A percentile compares a stretch with the other conserved stretches of the same genome.
phyloP scores from a whole-genome alignment of 37 sponge, comb jelly and placozoan species.

The Cliona cf. orientalis region DNA sequence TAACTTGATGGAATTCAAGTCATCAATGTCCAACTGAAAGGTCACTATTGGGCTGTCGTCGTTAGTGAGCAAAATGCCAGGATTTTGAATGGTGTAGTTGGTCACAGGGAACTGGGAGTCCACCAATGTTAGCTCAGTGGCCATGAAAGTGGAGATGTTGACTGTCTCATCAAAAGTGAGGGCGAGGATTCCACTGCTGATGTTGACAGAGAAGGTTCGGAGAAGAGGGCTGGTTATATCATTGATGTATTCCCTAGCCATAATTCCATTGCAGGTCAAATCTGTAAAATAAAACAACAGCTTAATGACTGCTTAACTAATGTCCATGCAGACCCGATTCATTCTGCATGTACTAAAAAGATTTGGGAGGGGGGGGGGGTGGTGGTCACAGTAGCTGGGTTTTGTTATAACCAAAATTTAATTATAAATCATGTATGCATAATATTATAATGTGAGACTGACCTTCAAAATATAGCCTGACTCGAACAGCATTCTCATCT shows the following conservation, averaged over 20 bases:
- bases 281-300: conserved; percentile 34
- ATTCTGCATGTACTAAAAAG: background rate
- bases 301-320: background rate
- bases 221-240: conserved; percentile 77
- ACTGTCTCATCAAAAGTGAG: conserved; percentile 85
- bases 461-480: conserved; percentile 65
- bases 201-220: conserved; percentile 66
- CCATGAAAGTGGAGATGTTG: conserved; percentile 66
- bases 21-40: conserved; percentile 47
- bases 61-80: conserved; percentile 53
- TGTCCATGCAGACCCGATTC: background rate
- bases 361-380: background rate
- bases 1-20: conserved; percentile 78
- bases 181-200: conserved; percentile 54
- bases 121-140: conserved; percentile 64
- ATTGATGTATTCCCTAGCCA: conserved; percentile 69
- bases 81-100: conserved; percentile 45
- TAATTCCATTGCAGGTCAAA: conserved; percentile 80
- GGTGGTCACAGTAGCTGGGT: background rate
- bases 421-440: background rate
- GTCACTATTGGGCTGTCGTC: conserved; percentile 58
- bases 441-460: background rate
- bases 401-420: background rate
- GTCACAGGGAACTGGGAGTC: conserved; percentile 29
- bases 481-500: conserved; percentile 35